Evolutionary conservation across 2,113 vertebrate genomes (phyloP).

Genomic region (Sceloporus undulatus): DNA sequence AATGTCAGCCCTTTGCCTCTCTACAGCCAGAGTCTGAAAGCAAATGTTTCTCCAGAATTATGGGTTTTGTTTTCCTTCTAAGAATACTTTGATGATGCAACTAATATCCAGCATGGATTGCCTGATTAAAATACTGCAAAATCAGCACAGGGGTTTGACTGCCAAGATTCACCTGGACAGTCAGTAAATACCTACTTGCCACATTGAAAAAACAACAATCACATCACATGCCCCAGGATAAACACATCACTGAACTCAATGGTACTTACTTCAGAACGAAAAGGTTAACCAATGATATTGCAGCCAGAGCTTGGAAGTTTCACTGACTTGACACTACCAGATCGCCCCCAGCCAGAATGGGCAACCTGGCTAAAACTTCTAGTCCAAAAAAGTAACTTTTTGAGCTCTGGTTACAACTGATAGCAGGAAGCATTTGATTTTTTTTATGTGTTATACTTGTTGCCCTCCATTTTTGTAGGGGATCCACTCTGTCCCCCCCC

Average conservation of each 20-base stretch:
- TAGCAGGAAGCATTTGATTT: too few relatives aligned
- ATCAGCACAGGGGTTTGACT: neutral
- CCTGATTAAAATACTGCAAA: neutral
- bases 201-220: neutral
- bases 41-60: slow-evolving; percentile 31
- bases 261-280: neutral
- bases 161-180: neutral
- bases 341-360: neutral
- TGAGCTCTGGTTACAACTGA: too few relatives aligned
- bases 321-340: neutral
- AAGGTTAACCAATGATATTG: neutral
- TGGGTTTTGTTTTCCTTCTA: slow-evolving; percentile 7
- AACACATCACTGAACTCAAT: neutral
- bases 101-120: neutral
- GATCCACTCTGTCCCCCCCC: too few relatives aligned
- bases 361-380: too few relatives aligned
- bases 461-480: too few relatives aligned
- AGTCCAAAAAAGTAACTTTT: neutral
- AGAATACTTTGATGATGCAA: slow-evolving; percentile 3
- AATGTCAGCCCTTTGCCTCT: slow-evolving; percentile 24
- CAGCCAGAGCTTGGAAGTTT: neutral
- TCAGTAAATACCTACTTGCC: neutral
- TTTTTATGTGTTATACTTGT: too few relatives aligned
- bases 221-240: neutral
- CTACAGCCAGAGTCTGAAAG: neutral